These are phyloP conservation scores for Nansenia antarctica DNA, from an alignment of 2,113 vertebrate species.

Conservation along the genomic window DNA sequence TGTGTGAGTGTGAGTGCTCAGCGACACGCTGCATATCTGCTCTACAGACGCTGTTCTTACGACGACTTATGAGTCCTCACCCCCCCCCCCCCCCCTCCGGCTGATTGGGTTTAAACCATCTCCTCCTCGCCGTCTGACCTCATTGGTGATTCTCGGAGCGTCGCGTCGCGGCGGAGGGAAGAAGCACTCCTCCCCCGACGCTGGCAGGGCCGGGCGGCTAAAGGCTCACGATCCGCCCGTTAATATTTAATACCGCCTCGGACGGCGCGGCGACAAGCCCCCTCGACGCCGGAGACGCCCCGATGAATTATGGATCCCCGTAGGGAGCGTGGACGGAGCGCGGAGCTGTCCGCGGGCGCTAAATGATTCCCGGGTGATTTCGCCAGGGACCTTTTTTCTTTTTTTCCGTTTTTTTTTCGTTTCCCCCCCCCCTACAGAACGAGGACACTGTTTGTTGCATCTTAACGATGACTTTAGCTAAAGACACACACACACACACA, in stretches of 20 bases:
- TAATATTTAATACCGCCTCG: constrained; percentile 74
- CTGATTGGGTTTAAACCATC: constrained; percentile 51
- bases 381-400: constrained; percentile 31
- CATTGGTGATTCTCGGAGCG: constrained; percentile 59
- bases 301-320: constrained; percentile 78
- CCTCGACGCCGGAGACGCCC: constrained; percentile 52
- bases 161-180: constrained; percentile 20
- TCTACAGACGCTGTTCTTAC: not conserved
- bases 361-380: constrained; percentile 66
- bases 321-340: constrained; percentile 41
- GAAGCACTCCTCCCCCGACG: constrained; percentile 55
- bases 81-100: constrained; percentile 18
- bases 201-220: constrained; percentile 48
- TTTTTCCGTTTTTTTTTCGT: constrained; percentile 8
- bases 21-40: not conserved
- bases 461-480: not conserved
- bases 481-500: too few species aligned
- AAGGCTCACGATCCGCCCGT: constrained; percentile 69
- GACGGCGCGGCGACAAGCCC: constrained; percentile 60
- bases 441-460: constrained; percentile 28
- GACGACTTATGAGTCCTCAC: constrained; percentile 37
- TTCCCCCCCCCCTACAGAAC: constrained; percentile 12
- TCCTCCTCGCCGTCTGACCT: too few species aligned
- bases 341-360: constrained; percentile 56
- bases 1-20: not conserved